Evolutionary conservation across 2,797 vertebrate genomes (phyloP).

Genomic region (Brotula barbata): DNA sequence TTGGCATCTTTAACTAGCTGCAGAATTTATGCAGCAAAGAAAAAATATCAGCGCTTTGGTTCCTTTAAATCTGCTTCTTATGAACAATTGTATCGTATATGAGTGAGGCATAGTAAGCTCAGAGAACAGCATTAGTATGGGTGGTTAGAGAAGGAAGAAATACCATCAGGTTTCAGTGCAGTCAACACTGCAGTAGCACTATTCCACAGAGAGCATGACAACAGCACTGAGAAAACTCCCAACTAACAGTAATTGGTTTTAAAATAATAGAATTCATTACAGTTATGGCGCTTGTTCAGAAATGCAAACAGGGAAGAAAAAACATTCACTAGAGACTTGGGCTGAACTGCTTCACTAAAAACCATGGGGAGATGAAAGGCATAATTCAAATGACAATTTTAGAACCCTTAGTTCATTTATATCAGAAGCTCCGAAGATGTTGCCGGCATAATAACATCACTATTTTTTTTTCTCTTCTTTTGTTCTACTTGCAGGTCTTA

Average conservation of each 20-base stretch:
- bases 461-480: slow-evolving; percentile 67
- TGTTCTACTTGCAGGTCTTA: slow-evolving; percentile 73
- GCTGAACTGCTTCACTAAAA: slow-evolving; percentile 80
- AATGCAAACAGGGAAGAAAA: slow-evolving; percentile 78
- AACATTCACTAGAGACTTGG: slow-evolving; percentile 74
- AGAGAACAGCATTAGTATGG: slow-evolving; percentile 68
- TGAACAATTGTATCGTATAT: slow-evolving; percentile 26
- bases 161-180: slow-evolving; percentile 70
- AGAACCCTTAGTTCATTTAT: slow-evolving; percentile 81
- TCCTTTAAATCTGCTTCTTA: slow-evolving; percentile 31
- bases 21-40: slow-evolving; percentile 6
- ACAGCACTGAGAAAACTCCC: slow-evolving; percentile 67
- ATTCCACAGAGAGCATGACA: slow-evolving; percentile 77
- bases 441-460: slow-evolving; percentile 75
- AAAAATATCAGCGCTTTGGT: slow-evolving; percentile 21
- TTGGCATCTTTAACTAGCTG: slow-evolving; percentile 8
- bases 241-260: slow-evolving; percentile 84
- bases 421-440: slow-evolving; percentile 77
- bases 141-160: slow-evolving; percentile 65
- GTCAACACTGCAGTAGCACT: slow-evolving; percentile 64
- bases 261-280: slow-evolving; percentile 86
- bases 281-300: slow-evolving; percentile 79
- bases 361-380: slow-evolving; percentile 81
- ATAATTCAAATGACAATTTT: slow-evolving; percentile 85
- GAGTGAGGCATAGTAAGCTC: slow-evolving; percentile 43